These are phyloP conservation scores for Sinosuthora webbiana DNA, from an alignment of 2,113 vertebrate species.

Conservation along the genomic window DNA sequence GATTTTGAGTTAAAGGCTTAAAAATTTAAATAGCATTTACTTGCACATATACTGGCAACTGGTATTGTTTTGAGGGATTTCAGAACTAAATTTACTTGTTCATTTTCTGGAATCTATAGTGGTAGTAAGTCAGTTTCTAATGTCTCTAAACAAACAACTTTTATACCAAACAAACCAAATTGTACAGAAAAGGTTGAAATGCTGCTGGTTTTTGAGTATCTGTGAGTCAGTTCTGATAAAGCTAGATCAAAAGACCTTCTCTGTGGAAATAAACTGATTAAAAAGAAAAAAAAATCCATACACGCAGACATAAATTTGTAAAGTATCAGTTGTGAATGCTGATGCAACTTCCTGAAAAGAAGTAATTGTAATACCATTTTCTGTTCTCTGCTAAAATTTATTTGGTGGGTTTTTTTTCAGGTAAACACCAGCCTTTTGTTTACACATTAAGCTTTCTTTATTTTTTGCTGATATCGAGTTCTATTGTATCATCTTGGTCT, in stretches of 20 bases:
- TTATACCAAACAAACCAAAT: background rate
- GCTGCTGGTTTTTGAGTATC: background rate
- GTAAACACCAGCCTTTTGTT: background rate
- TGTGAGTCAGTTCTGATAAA: background rate
- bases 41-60: background rate
- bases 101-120: background rate
- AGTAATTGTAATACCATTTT: background rate
- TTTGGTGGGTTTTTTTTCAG: background rate
- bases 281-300: background rate
- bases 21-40: background rate
- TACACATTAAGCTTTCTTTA: background rate
- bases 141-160: background rate
- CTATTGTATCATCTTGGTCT: background rate
- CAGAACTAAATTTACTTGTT: background rate
- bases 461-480: background rate
- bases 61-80: background rate
- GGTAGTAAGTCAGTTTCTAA: background rate
- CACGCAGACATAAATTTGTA: background rate
- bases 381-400: background rate
- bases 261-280: background rate
- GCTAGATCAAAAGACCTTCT: background rate
- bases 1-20: background rate
- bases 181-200: background rate
- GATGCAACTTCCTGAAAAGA: background rate
- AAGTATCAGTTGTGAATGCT: background rate